Conservation (phyloP, 2,797 vertebrate genomes). For the Apogon hyalosoma region DNA sequence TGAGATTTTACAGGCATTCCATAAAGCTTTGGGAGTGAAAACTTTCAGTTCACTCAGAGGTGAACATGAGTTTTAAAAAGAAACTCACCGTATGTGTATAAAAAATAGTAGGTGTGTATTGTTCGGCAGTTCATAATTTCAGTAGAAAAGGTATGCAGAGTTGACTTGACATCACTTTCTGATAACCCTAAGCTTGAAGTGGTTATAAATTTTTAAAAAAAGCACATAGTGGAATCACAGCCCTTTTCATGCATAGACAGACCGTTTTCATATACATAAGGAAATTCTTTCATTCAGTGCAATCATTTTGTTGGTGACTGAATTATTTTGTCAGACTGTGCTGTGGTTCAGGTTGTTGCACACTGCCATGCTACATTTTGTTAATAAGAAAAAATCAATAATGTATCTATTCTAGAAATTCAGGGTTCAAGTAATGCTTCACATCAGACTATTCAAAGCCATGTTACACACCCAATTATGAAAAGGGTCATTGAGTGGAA, state of each 20-base stretch:
- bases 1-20: constrained; percentile 36
- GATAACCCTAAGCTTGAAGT: constrained; percentile 14
- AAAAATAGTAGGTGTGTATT: constrained; percentile 17
- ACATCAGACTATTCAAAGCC: constrained; percentile 16
- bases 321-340: neutral
- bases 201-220: constrained; percentile 10
- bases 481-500: constrained; percentile 9
- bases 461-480: constrained; percentile 16
- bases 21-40: constrained; percentile 24
- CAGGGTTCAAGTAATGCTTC: constrained; percentile 9
- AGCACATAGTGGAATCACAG: constrained; percentile 1
- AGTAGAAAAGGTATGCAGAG: neutral
- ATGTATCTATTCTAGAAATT: constrained; percentile 4
- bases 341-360: neutral
- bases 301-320: constrained; percentile 1
- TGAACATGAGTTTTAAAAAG: constrained; percentile 30
- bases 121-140: constrained; percentile 15
- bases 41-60: constrained; percentile 27
- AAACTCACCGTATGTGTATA: neutral
- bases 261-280: neutral
- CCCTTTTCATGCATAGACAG: neutral
- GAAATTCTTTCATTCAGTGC: neutral
- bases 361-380: neutral
- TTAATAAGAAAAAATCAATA: neutral
- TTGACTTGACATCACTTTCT: constrained; percentile 12